These are phyloP conservation scores for Melanchra persicariae DNA, from an alignment of 2,888 invertebrate genomes.

Conservation along the genomic window DNA sequence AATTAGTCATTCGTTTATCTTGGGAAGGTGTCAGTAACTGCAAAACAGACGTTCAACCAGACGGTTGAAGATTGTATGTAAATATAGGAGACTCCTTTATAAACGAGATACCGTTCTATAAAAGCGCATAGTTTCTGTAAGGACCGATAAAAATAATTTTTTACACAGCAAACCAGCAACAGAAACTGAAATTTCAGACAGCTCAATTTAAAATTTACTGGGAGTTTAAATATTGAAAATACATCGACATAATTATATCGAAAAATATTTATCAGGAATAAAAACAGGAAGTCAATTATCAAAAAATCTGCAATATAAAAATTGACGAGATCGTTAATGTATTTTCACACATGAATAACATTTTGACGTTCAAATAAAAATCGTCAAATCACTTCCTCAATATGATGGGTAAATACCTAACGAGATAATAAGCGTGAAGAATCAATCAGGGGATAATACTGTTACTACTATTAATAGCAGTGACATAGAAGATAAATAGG, in stretches of 20 bases:
- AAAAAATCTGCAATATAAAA: slow-evolving; percentile 22
- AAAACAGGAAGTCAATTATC: slow-evolving; percentile 24
- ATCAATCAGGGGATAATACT: not conserved
- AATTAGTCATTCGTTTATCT: slow-evolving; percentile 39
- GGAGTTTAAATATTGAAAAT: not conserved
- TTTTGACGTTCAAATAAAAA: slow-evolving; percentile 25
- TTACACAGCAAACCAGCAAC: no score
- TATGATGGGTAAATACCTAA: slow-evolving; percentile 6
- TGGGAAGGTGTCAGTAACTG: not conserved
- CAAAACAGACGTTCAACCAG: slow-evolving; percentile 11
- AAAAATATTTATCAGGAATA: not conserved
- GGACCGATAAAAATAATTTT: not conserved
- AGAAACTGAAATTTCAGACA: not conserved
- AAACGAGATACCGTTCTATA: not conserved
- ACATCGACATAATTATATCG: not conserved
- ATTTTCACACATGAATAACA: slow-evolving; percentile 4
- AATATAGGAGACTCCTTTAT: not conserved
- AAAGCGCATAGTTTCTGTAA: not conserved
- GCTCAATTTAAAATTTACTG: not conserved
- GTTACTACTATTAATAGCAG: slow-evolving; percentile 16
- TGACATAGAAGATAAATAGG: not conserved
- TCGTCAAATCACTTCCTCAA: slow-evolving; percentile 10
- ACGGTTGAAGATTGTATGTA: slow-evolving; percentile 1
- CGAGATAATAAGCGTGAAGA: slow-evolving; percentile 30
- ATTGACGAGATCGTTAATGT: slow-evolving; percentile 20